These are phyloP conservation scores for Corythoichthys haematopterus DNA, from an alignment of 2,113 vertebrate species.

Conservation along the genomic window DNA sequence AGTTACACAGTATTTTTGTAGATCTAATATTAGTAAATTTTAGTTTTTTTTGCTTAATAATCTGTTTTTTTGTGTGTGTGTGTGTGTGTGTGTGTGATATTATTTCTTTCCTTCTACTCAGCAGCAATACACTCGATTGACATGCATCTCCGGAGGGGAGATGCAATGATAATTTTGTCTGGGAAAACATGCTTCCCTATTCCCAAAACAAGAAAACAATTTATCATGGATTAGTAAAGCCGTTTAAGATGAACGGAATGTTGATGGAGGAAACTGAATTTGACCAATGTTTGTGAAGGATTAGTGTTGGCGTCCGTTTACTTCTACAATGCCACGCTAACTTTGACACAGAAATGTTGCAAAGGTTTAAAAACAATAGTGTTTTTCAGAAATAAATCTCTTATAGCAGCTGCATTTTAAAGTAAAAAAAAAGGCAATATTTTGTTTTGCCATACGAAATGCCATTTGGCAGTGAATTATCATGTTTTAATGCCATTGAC, in stretches of 20 bases:
- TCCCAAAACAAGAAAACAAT: slow-evolving; percentile 26
- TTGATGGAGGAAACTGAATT: slow-evolving; percentile 12
- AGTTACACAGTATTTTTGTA: slow-evolving; percentile 15
- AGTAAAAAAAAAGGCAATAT: too few relatives aligned
- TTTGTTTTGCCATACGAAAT: too few relatives aligned
- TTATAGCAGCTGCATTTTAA: background rate
- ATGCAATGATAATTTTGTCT: background rate
- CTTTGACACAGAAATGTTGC: background rate
- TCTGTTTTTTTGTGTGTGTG: slow-evolving; percentile 3
- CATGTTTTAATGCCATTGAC: too few relatives aligned
- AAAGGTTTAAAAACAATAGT: background rate
- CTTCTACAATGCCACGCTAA: background rate
- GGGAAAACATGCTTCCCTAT: background rate
- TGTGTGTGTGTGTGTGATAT: slow-evolving; percentile 4
- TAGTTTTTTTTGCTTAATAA: slow-evolving; percentile 1
- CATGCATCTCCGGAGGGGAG: slow-evolving; percentile 3
- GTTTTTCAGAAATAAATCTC: background rate
- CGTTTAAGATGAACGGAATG: slow-evolving; percentile 15
- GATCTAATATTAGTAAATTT: slow-evolving; percentile 10
- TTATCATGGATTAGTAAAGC: slow-evolving; percentile 3
- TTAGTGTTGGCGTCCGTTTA: background rate
- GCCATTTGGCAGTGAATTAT: too few relatives aligned
- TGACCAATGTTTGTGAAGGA: background rate
- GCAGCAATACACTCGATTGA: slow-evolving; percentile 7
- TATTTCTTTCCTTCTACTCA: slow-evolving; percentile 9